Evolutionary conservation across 2,113 vertebrate species (phyloP).

Genomic region (Brachirus orientalis): DNA sequence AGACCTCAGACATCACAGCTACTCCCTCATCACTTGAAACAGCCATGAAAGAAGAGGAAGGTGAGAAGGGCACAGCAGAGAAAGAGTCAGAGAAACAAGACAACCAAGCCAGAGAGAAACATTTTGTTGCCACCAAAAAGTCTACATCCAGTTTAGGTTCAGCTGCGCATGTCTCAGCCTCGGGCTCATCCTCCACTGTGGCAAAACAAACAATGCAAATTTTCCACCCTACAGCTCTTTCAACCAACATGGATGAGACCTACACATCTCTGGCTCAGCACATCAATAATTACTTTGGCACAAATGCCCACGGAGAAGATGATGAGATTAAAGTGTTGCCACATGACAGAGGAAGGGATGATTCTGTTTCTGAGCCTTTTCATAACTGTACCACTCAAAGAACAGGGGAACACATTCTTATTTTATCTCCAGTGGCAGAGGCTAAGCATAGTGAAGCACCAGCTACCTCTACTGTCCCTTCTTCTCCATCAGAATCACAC

Average conservation of each 20-base stretch:
- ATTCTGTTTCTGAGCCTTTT: conserved; percentile 7
- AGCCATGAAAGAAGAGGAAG: conserved; percentile 38
- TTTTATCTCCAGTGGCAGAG: conserved; percentile 58
- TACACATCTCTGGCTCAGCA: conserved; percentile 88
- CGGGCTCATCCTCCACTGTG: conserved; percentile 35
- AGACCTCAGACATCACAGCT: conserved; percentile 13
- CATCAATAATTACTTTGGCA: conserved; percentile 90
- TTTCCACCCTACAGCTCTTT: conserved; percentile 84
- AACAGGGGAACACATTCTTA: conserved; percentile 36
- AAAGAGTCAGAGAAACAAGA: conserved; percentile 5
- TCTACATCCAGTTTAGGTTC: conserved; percentile 18
- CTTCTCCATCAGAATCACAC: conserved; percentile 15
- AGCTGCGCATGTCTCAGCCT: neutral
- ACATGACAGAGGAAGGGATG: conserved; percentile 41
- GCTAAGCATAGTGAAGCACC: conserved; percentile 39
- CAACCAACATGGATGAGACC: conserved; percentile 91
- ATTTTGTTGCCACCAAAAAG: conserved; percentile 57
- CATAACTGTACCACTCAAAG: neutral
- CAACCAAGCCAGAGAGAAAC: conserved; percentile 33
- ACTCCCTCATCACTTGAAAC: conserved; percentile 9
- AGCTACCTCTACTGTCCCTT: conserved; percentile 6
- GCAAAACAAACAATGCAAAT: conserved; percentile 78
- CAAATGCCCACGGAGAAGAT: conserved; percentile 67
- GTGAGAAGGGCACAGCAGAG: neutral
- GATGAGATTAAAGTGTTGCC: conserved; percentile 22